Conservation (phyloP, 1,140 invertebrate genomes). For the Drosophila varians region DNA sequence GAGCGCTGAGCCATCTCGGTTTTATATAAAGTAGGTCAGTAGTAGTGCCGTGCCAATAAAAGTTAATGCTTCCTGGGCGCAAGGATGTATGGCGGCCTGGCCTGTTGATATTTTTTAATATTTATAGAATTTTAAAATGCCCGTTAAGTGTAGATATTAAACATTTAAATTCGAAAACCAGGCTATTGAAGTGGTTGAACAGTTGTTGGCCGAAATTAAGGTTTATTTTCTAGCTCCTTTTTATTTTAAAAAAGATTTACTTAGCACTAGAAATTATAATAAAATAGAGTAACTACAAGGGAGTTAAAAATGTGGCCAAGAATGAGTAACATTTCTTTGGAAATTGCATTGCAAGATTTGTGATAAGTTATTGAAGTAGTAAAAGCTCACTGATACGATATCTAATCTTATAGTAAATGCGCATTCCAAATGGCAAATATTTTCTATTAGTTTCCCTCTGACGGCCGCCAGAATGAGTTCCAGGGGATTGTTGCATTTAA, state of each 20-base stretch:
- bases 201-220: slow-evolving; percentile 4
- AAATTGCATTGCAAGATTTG: too few species aligned
- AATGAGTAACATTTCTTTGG: too few species aligned
- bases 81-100: slow-evolving; percentile 15
- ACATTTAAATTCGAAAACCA: slow-evolving; percentile 52
- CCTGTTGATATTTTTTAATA: slow-evolving; percentile 82
- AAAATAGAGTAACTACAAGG: too few species aligned
- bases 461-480: background rate
- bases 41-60: slow-evolving; percentile 74
- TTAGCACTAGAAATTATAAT: too few species aligned
- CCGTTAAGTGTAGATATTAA: slow-evolving; percentile 65
- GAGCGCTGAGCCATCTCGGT: slow-evolving; percentile 29
- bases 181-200: slow-evolving; percentile 20
- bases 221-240: slow-evolving; percentile 18
- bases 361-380: too few species aligned
- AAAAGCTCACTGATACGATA: background rate
- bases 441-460: background rate
- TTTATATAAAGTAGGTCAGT: slow-evolving; percentile 75
- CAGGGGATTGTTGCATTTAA: slow-evolving; percentile 2
- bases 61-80: slow-evolving; percentile 60
- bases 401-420: background rate
- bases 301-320: too few species aligned
- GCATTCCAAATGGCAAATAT: background rate
- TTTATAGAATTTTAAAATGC: slow-evolving; percentile 79
- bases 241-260: too few species aligned